Evolutionary conservation across 1,140 invertebrate species (phyloP).

Genomic region (Macrocentrus cingulum): DNA sequence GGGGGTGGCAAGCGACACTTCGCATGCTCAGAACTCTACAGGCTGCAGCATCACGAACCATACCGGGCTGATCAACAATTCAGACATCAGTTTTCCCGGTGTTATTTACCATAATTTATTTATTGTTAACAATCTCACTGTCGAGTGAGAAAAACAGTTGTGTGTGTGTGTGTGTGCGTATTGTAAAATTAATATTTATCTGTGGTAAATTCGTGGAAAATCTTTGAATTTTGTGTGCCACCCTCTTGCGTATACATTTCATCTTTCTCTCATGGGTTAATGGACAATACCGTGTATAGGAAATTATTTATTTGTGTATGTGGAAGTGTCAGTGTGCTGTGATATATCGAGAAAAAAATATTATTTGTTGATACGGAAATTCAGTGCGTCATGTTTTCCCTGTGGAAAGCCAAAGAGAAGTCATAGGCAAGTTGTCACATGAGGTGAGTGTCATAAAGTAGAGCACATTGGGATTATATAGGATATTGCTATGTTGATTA

Average conservation of each 20-base stretch:
- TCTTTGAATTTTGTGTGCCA: too few species aligned
- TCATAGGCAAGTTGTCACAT: conserved; percentile 24
- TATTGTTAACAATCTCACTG: background rate
- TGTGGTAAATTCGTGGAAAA: too few species aligned
- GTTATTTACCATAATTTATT: background rate
- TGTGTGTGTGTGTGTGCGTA: too few species aligned
- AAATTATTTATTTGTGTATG: too few species aligned
- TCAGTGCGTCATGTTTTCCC: conserved; percentile 29
- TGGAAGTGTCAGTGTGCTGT: too few species aligned
- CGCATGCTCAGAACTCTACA: conserved; percentile 56
- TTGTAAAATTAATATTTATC: too few species aligned
- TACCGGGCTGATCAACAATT: conserved; percentile 14
- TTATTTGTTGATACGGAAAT: background rate
- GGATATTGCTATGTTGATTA: too few species aligned
- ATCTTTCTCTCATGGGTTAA: too few species aligned
- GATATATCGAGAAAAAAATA: conserved; percentile 1
- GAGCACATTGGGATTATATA: background rate
- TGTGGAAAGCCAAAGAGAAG: conserved; percentile 39
- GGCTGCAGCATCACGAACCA: conserved; percentile 39
- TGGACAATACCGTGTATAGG: background rate
- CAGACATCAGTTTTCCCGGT: background rate
- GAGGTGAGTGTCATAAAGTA: conserved; percentile 8
- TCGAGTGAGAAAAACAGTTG: background rate
- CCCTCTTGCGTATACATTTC: too few species aligned
- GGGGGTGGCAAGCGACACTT: conserved; percentile 54